Base-by-base conservation (phyloP, 2,797 vertebrate genomes). In the Oreochromis mossambicus region DNA sequence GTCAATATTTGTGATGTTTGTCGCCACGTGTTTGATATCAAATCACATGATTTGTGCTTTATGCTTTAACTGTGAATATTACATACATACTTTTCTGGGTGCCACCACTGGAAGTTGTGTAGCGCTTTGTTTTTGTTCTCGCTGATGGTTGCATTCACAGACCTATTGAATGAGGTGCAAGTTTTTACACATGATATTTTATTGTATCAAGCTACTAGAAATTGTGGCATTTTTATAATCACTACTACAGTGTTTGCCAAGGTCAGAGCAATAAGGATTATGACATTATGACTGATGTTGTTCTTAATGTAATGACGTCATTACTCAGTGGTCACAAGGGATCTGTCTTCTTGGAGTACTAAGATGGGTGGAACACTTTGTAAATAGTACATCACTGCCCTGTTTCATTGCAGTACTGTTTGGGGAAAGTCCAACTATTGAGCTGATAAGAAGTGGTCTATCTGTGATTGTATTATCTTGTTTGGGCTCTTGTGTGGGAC, bases 101-200 rank as follows among this genome's bases (percentile, higher is more conserved):
- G 17, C 76, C 26, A 82, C 54, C 5, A 36, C 58, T 48, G 46
- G 4, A 12, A 63, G 48, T 12, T 77, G 13, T 78, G 50, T 21
- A 51, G 66, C 1, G 32, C 73, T 82, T n/a, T 73, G 56, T 55
- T 50, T 79, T n/a, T 41, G 21, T 83, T 34, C 79, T 82, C 21
- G 13, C 29, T 79, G 79, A 83, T 79, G 48, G 5, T 32, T 41
- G 81, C 54, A 76, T 56, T 77, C 80, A 78, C 52, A 34, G 32
- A 48, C 52, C 68, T 54, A 13, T 21, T 46, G 88, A 82, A 92
- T 77, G 89, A 84, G 77, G 61, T 89, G 75, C 79, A 70, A 36
- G 51, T 41, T 80, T 88, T 86, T 87, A 86, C 70, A 75, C 70
- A 89, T 78, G 41, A 34, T 56, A 2, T 87, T 87, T 84, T 13